Evolutionary conservation across 2,113 vertebrate genomes (phyloP).

Genomic region (Glaucidium brasilianum): DNA sequence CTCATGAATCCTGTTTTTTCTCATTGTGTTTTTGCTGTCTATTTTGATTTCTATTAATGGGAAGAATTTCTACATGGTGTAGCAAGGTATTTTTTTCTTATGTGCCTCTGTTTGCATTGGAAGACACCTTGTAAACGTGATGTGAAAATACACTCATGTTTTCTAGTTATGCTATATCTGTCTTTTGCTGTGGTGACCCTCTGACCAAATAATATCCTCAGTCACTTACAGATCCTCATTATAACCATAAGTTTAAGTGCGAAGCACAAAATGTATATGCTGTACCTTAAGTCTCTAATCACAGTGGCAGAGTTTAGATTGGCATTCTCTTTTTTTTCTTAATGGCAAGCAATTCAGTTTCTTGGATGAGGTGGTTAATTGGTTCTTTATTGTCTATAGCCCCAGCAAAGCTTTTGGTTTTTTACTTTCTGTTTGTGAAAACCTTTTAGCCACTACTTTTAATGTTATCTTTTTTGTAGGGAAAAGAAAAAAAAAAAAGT

Average conservation of each 20-base stretch:
- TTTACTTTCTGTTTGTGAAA: neutral
- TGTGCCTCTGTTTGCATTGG: neutral
- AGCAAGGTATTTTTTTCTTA: neutral
- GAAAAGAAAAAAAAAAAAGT: neutral
- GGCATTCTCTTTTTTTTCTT: neutral
- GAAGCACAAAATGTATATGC: neutral
- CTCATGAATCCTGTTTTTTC: neutral
- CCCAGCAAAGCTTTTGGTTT: neutral
- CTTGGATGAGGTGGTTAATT: conserved; percentile 33
- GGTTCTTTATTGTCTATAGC: conserved; percentile 16
- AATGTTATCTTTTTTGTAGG: neutral
- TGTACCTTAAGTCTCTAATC: conserved; percentile 12
- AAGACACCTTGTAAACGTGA: neutral
- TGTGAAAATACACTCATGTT: neutral
- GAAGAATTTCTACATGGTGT: neutral
- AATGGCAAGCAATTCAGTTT: conserved; percentile 22
- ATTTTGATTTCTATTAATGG: neutral
- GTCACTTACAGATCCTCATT: conserved; percentile 15
- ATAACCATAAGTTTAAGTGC: conserved; percentile 35
- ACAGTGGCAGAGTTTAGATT: neutral
- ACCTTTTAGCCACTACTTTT: neutral
- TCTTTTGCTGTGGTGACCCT: neutral
- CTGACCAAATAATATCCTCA: conserved; percentile 23
- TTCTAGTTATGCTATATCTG: neutral
- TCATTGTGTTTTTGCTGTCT: neutral